Base-by-base conservation (phyloP, 2,888 invertebrate genomes). In the Tuberolachnus salignus region DNA sequence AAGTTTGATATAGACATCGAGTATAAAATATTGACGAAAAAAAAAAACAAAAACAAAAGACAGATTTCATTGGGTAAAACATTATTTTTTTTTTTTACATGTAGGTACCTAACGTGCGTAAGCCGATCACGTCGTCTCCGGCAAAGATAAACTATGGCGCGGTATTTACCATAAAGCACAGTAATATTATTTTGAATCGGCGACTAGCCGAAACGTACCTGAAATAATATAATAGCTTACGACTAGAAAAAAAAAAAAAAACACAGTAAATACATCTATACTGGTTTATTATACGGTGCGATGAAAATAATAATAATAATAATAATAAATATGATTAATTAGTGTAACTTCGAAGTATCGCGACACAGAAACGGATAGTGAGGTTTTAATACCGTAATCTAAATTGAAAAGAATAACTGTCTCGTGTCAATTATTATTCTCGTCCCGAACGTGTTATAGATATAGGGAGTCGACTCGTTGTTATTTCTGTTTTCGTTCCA, bases 61-160 rank as follows among this genome's bases (percentile, higher is more conserved):
- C n/a, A n/a, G n/a, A 70, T 57, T 8, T 42, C 3, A 4, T 55
- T 4, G 14, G 66, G 13, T 19, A 53, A n/a, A 49, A 66, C n/a
- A 49, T 49, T 46, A n/a, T 26, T 21, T 34, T 34, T 34, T 21
- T n/a, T n/a, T n/a, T 21, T 6, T n/a, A 67, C 26, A 4, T 13
- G n/a, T 19, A 14, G 34, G 3, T 34, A 34, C 3, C 1, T 3
- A 3, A 10, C 53, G 3, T 34, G 6, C 6, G 13, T 69, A 69
- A 69, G 53, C 69, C 19, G 69, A 69, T 69, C 53, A 69, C 53
- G 69, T 69, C 53, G 53, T 53, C 51, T n/a, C 19, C 26, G n/a
- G 26, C 53, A 19, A 53, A 19, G 53, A 69, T 53, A 69, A 69
- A 53, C 53, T 34, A 14, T 9, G 16, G 49, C 4, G 16, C 16